Percentiles rank a stretch among this genome's conserved stretches.
These are phyloP conservation scores for Scrobipalpa costella DNA, from an alignment of 2,888 invertebrate species.

Conservation along the genomic window DNA sequence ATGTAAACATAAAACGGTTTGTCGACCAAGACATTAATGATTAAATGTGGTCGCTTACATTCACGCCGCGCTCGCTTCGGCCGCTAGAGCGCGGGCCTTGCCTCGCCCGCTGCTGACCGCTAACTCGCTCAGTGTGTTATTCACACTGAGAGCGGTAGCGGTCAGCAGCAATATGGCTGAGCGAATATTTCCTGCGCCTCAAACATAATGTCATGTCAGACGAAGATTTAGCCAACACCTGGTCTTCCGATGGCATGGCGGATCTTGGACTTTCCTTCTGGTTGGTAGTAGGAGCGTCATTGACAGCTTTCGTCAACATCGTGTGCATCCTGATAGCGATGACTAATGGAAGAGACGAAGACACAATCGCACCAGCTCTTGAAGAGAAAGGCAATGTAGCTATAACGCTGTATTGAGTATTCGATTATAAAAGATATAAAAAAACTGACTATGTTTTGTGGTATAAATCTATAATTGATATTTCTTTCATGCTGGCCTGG, in stretches of 20 bases:
- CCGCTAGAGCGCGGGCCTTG: conserved; percentile 80
- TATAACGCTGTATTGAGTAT: conserved; percentile 91
- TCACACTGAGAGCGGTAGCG: conserved; percentile 87
- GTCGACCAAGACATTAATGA: no score
- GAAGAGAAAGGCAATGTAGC: conserved; percentile 92
- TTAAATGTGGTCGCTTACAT: no score
- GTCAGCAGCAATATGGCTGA: conserved; percentile 94
- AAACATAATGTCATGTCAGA: conserved; percentile 90
- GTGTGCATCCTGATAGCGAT: conserved; percentile 87
- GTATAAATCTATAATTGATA: no score
- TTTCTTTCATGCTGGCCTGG: no score
- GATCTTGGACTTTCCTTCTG: conserved; percentile 94
- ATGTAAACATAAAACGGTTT: no score
- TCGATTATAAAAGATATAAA: no score
- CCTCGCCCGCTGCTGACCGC: conserved; percentile 85
- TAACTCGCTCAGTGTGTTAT: conserved; percentile 87
- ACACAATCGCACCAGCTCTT: conserved; percentile 84
- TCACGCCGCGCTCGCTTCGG: no score
- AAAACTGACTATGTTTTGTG: no score
- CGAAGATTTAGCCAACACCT: conserved; percentile 89
- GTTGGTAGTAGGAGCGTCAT: conserved; percentile 86
- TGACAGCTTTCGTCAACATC: conserved; percentile 87
- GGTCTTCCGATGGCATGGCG: conserved; percentile 91
- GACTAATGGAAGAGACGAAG: conserved; percentile 83
- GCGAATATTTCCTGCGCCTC: conserved; percentile 90